Base-by-base conservation (phyloP, 2,797 vertebrate genomes). In the Acanthis flammea region DNA sequence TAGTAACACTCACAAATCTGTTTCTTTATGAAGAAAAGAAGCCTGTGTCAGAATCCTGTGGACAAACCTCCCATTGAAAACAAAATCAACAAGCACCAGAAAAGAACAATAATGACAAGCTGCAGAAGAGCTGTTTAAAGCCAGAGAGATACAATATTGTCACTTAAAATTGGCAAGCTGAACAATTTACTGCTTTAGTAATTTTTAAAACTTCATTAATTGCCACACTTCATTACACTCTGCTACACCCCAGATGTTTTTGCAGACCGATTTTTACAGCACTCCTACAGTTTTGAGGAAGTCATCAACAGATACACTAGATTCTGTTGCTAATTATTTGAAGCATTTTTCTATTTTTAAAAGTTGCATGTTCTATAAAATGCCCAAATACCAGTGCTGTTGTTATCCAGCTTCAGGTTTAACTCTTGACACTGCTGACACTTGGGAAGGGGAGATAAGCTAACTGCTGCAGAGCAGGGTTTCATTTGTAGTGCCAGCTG, bases 1-100 rank as follows among this genome's bases (percentile, higher is more conserved):
- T 12, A 48, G 12, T 19, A 71, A 57, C 57, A 24, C 55, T 85
- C 1, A 9, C 30, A 62, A 62, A 45, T 79, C 39, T 65, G 24
- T 51, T 76, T 66, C 63, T 51, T 70, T 25, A 35, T 25, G 15
- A 79, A 89, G 54, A 68, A 91, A 85, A 76, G 65, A 55, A 88
- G 41, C 19, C 53, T 90, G 53, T 88, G 51, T 90, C 42, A 84
- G 88, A 88, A 71, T 53, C 14, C 44, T n/a, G 63, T 6, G 25
- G 51, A 81, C 81, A 94, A 86, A 87, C 63, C 47, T 79, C 41
- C 37, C 41, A 85, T 39, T 77, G 86, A 94, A 71, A 94, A 79
- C 23, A 89, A 91, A 74, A 58, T 24, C 80, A 92, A 62, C 50
- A 73, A 63, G 48, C 44, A 79, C 15, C 39, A 84, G 58, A 54